Percentiles rank a stretch among this genome's conserved stretches.
phyloP scores from a whole-genome alignment of 2,797 vertebrate species.

The Syndactyla subalaris region DNA sequence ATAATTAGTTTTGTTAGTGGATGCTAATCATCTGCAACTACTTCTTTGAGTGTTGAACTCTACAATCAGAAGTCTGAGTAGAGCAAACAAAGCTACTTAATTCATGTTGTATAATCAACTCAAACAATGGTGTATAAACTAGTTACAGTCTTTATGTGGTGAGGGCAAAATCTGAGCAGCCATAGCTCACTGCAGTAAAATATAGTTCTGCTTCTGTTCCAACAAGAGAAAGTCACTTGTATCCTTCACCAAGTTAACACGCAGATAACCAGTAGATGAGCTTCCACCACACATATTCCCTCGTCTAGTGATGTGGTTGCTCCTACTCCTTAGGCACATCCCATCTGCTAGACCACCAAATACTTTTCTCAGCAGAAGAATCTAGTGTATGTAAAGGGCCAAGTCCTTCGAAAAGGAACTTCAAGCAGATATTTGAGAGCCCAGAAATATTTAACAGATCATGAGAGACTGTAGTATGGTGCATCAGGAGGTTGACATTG shows the following conservation, averaged over 20 bases:
- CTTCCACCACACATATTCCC: neutral
- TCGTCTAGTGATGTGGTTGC: neutral
- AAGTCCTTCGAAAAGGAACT: neutral
- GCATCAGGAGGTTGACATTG: neutral
- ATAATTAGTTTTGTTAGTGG: slow-evolving; percentile 13
- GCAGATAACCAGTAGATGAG: neutral
- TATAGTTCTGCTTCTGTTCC: neutral
- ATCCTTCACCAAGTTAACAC: neutral
- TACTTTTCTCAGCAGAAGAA: neutral
- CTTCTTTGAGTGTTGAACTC: neutral
- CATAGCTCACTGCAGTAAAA: neutral
- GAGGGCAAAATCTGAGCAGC: neutral
- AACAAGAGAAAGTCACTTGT: neutral
- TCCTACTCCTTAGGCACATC: neutral
- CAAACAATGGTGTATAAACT: neutral
- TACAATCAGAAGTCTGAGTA: neutral
- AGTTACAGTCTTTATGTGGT: neutral
- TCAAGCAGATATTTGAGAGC: neutral
- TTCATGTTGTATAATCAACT: neutral
- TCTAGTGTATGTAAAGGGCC: neutral
- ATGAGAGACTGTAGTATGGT: neutral
- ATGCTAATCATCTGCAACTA: neutral
- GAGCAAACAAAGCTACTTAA: neutral
- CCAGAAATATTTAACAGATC: neutral
- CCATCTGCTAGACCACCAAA: neutral